Conservation (phyloP, 2,888 invertebrate species). For the Stratiomys singularior region DNA sequence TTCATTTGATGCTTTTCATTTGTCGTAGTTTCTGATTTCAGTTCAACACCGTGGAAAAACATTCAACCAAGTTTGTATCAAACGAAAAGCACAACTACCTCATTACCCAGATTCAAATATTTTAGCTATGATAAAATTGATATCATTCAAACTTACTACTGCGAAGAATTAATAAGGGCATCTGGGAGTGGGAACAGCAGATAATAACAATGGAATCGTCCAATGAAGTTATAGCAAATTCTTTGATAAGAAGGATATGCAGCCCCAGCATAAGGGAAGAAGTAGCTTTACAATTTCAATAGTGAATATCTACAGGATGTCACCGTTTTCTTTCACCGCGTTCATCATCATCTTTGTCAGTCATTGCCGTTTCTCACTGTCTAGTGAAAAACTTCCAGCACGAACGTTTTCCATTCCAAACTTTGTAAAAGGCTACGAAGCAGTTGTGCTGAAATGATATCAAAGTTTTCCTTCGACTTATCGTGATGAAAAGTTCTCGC, state of each 20-base stretch:
- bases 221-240: neutral
- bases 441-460: conserved; percentile 37
- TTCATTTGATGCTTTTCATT: too few relatives aligned
- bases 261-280: neutral
- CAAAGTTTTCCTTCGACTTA: conserved; percentile 37
- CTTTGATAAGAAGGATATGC: neutral
- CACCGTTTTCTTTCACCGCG: neutral
- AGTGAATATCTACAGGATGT: neutral
- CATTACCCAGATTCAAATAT: too few relatives aligned
- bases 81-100: too few relatives aligned
- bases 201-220: neutral
- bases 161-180: too few relatives aligned
- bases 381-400: neutral
- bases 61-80: too few relatives aligned
- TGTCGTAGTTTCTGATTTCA: too few relatives aligned
- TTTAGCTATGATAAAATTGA: too few relatives aligned
- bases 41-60: too few relatives aligned
- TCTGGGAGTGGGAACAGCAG: too few relatives aligned
- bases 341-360: neutral
- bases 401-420: neutral
- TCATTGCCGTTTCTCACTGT: neutral
- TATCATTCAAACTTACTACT: too few relatives aligned
- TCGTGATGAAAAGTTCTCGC: conserved; percentile 17
- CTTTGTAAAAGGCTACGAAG: neutral
- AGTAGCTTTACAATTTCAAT: neutral